These are phyloP conservation scores for Drosophila busckii DNA, from an alignment of 1,140 invertebrate species.

Conservation along the genomic window DNA sequence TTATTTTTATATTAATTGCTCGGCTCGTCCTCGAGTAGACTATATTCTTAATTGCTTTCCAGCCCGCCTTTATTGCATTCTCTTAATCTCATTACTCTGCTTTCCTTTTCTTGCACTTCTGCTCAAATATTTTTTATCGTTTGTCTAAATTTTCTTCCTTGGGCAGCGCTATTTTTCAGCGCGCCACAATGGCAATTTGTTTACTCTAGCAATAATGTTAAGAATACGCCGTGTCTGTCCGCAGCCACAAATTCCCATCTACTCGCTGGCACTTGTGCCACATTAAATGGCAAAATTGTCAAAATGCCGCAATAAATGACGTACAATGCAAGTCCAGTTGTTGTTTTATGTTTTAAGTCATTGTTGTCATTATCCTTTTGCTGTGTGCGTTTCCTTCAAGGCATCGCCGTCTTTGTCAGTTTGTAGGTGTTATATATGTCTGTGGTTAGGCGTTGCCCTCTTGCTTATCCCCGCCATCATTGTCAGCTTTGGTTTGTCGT, in stretches of 20 bases:
- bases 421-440: slow-evolving; percentile 14
- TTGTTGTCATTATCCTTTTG: slow-evolving; percentile 26
- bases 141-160: background rate
- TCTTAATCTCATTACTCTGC: too few species aligned
- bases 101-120: background rate
- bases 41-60: too few species aligned
- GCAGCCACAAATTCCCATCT: slow-evolving; percentile 1
- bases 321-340: slow-evolving; percentile 49
- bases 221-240: slow-evolving; percentile 21
- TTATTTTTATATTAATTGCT: too few species aligned
- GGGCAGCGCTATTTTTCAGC: background rate
- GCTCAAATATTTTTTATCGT: background rate
- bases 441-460: slow-evolving; percentile 23
- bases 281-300: slow-evolving; percentile 62
- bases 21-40: too few species aligned
- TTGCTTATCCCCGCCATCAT: slow-evolving; percentile 10
- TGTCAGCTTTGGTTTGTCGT: slow-evolving; percentile 38
- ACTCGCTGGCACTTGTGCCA: slow-evolving; percentile 30
- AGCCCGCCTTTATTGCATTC: too few species aligned
- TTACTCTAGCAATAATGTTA: slow-evolving; percentile 10
- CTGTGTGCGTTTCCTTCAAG: background rate
- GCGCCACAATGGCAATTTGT: slow-evolving; percentile 15
- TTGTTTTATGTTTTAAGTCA: slow-evolving; percentile 16
- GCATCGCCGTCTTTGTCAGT: background rate
- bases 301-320: slow-evolving; percentile 67